A percentile compares a stretch with the other conserved stretches of the same genome.
Evolutionary conservation across 2,888 invertebrate genomes (phyloP).

Genomic region (Biston betularia): DNA sequence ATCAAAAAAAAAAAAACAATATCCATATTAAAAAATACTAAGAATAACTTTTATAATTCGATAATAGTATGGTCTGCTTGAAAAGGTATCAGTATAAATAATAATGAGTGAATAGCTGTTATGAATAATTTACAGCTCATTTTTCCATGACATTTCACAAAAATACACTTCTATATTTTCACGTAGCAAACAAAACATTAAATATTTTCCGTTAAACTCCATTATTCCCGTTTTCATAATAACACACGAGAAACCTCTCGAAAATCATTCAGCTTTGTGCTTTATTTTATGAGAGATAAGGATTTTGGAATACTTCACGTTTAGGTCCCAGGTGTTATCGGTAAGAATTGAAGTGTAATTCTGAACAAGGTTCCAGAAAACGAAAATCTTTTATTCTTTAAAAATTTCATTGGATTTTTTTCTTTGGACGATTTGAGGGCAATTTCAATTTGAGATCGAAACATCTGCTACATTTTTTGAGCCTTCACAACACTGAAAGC

Average conservation of each 20-base stretch:
- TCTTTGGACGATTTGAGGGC: slow-evolving; percentile 40
- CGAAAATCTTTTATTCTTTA: slow-evolving; percentile 55
- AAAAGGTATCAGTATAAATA: background rate
- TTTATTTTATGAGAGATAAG: slow-evolving; percentile 39
- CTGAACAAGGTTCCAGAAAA: slow-evolving; percentile 58
- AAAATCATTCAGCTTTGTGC: slow-evolving; percentile 42
- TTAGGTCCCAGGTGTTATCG: slow-evolving; percentile 68
- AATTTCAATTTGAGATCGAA: slow-evolving; percentile 34
- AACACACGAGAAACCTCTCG: slow-evolving; percentile 58
- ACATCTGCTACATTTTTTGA: slow-evolving; percentile 32
- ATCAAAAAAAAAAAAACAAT: too few species aligned
- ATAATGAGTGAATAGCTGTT: background rate
- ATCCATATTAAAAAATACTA: too few species aligned
- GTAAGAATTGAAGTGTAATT: slow-evolving; percentile 73
- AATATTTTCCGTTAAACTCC: slow-evolving; percentile 60
- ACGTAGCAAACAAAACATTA: slow-evolving; percentile 30
- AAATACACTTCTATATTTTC: slow-evolving; percentile 27
- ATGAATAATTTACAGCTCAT: background rate
- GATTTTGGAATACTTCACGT: slow-evolving; percentile 39
- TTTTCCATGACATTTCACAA: background rate
- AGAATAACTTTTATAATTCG: too few species aligned
- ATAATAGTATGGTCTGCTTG: too few species aligned
- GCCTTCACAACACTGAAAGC: background rate
- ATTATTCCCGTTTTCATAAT: slow-evolving; percentile 66
- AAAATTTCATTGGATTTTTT: slow-evolving; percentile 49